Evolutionary conservation across 2,113 vertebrate genomes (phyloP), one percentile per base, ranked within the genome.

Genomic region (Cryptomyrus ogoouensis): DNA sequence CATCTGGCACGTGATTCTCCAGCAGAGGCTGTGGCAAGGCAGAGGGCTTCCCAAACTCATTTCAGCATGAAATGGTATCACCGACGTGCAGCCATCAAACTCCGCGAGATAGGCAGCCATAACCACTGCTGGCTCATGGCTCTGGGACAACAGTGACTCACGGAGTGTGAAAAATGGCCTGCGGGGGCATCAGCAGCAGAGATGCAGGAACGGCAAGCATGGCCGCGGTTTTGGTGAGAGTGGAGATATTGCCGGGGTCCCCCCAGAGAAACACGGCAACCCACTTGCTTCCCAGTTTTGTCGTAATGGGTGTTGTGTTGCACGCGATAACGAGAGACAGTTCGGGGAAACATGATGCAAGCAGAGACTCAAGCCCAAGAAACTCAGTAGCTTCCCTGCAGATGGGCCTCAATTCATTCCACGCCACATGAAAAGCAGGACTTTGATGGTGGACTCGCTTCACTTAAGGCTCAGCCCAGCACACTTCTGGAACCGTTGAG

Each of bases 21-120:
- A 90, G 35, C 86, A 31, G 83, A 87, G 88, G 88, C 31, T 17
- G 13, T 39, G 13, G 10, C 17, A 1, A 70, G 27, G 35, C 80
- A 88, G n/a, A 66, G n/a, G 89, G 70, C 46, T 12, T 88, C 44
- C 35, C 1, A 47, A 42, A 15, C 62, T 46, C 52, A n/a, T 90
- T 90, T 83, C 44, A 17, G 47, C 88, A 88, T 92, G 49, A 93
- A 62, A 88, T 19, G 83, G 85, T 42, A 70, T 88, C 80, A 58
- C 39, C 44, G 19, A 58, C 13, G 46, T 19, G 13, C 70, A 50
- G 85, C 88, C 85, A 86, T 87, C 42, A 52, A 88, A 42, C 13
- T 13, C 84, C 8, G 9, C 19, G 35, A 90, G 91, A 92, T 92
- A 90, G 90, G 91, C 88, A 90, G 91, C 88, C 89, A 92, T 50